Base-by-base conservation (phyloP, 2,888 invertebrate genomes). In the Sicus ferrugineus region DNA sequence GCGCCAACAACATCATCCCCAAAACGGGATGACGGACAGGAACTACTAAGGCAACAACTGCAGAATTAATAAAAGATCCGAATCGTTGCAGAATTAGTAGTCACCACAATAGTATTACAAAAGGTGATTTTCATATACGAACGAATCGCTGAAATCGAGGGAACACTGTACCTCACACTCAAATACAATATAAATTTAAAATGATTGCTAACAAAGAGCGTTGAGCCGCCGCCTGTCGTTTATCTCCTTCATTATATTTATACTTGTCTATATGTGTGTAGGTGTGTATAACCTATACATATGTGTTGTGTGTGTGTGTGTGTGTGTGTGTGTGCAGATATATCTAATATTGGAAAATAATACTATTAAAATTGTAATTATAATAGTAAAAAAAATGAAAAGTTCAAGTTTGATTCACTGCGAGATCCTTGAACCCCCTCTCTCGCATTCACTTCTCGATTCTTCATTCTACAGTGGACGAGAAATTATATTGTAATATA, bases 131-230 rank as follows among this genome's bases (percentile, higher is more conserved):
- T n/a, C n/a, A n/a, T n/a, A n/a, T n/a, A n/a, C n/a, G n/a, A n/a
- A n/a, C n/a, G n/a, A 16, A 5, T 6, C 46, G 42, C n/a, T 42
- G 34, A 63, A 54, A 66, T 58, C 19, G 63, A 56, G 58, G 56
- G 26, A 66, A 28, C n/a, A 42, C 56, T 58, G 42, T 66, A 46
- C 30, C 38, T 50, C 50, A 50, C 4, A 21, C 50, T 19, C 38
- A 34, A 11, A 34, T 34, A 34, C 21, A 7, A 23, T 19, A 42
- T 58, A 66, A 66, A 58, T 31, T 64, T 64, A 50, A 66, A 38
- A 58, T 66, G 42, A 66, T 66, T 58, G 58, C 66, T 16, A 66
- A 66, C 58, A 66, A 66, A 64, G 11, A 56, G 30, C 30, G 58
- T 66, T 50, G 46, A 38, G 58, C n/a, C 16, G 42, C 58, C 30